phyloP scores from a whole-genome alignment of 2,797 vertebrate genomes.

The Phalanger gymnotis region DNA sequence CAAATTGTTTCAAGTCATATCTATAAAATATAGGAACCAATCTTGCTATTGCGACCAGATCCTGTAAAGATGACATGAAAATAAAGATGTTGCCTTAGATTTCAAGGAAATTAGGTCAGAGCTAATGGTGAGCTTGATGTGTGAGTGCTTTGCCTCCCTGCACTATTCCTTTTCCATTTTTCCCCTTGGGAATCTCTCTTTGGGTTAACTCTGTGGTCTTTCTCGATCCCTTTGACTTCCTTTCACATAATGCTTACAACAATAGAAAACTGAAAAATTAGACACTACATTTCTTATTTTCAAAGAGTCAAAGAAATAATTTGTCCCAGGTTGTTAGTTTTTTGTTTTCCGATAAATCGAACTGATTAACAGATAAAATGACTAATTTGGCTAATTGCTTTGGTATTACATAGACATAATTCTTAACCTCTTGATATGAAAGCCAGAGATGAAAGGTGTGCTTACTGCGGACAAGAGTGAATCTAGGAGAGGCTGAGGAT shows the following conservation, averaged over 20 bases:
- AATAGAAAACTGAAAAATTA: slow-evolving; percentile 14
- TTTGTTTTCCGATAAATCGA: slow-evolving; percentile 2
- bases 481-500: not conserved
- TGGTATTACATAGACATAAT: not conserved
- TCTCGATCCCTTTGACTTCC: not conserved
- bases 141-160: not conserved
- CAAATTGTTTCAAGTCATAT: not conserved
- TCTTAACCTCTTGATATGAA: no score
- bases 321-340: not conserved
- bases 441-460: not conserved
- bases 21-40: not conserved
- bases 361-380: not conserved
- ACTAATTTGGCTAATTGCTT: not conserved
- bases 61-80: slow-evolving; percentile 12
- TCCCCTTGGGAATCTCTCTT: not conserved
- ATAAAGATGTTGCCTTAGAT: not conserved
- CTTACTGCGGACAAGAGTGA: not conserved
- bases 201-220: not conserved
- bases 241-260: not conserved
- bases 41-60: not conserved
- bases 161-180: not conserved
- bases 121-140: not conserved
- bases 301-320: slow-evolving; percentile 1
- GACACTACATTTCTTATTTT: not conserved
- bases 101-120: not conserved